Base-by-base conservation (phyloP, 2,113 vertebrate species). In the Odontesthes bonariensis region DNA sequence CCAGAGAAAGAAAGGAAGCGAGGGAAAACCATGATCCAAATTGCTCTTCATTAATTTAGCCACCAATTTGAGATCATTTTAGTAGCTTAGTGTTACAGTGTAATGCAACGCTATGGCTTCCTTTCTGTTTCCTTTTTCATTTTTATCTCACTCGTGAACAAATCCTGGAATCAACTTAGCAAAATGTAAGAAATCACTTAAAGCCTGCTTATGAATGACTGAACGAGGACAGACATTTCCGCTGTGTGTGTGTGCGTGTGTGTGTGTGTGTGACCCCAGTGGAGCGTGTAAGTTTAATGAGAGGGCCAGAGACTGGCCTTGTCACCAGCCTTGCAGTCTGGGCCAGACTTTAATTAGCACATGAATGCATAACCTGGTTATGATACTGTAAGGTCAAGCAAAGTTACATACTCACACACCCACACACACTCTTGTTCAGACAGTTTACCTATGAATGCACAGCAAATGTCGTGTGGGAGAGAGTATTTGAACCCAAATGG, bases 281-380 rank as follows among this genome's bases (percentile, higher is more conserved):
- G 47, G 82, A 87, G 84, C 85, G 47, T 89, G 76, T 68, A 86
- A 79, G 82, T 64, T 88, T 90, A 91, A 90, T 91, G 86, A 86
- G 88, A 61, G 72, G 77, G 76, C 76, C 62, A 72, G 79, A 91
- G 83, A 90, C 75, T 1, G 73, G 83, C 68, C 88, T 92, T 91
- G 90, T 93, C 91, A 90, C 86, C 74, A 87, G 90, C 69, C 73
- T 68, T 52, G 63, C 79, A 89, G 89, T 82, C 75, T 70, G 88
- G 84, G 77, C 77, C 84, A 86, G 77, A 77, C 86, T 59, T 83
- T 88, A 91, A 88, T 90, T 89, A 85, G 82, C 90, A 90, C 89
- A 81, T 92, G 92, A 92, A 85, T 86, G 79, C 81, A 83, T 65
- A 80, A 84, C 70, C 57, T 73, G 22, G 33, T 53, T 69, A 47